Evolutionary conservation across 2,888 invertebrate genomes (phyloP).

Genomic region (Diploptera punctata): DNA sequence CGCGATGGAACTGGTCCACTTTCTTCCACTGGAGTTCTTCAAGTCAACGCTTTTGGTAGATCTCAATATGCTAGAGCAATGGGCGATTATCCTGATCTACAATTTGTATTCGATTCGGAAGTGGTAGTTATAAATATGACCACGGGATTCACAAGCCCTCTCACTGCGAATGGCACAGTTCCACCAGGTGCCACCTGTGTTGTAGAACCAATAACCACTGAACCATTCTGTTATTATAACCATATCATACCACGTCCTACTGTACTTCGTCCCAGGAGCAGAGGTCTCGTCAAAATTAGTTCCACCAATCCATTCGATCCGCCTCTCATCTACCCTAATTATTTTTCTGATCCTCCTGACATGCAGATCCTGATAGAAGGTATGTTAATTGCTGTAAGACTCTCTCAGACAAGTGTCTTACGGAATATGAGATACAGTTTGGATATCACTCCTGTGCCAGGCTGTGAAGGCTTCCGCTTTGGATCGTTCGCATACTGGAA

Average conservation of each 20-base stretch:
- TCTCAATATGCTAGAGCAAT: conserved; percentile 32
- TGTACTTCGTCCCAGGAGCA: conserved; percentile 67
- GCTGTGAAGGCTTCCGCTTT: conserved; percentile 63
- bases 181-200: conserved; percentile 9
- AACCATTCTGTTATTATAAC: conserved; percentile 44
- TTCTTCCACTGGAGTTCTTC: conserved; percentile 53
- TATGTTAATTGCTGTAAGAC: conserved; percentile 48
- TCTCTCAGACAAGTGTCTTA: conserved; percentile 47
- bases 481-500: conserved; percentile 72
- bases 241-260: conserved; percentile 63
- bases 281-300: conserved; percentile 68
- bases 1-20: conserved; percentile 53
- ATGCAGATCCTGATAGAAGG: conserved; percentile 54
- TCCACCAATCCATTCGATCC: conserved; percentile 74
- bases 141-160: conserved; percentile 20
- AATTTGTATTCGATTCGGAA: conserved; percentile 40
- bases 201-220: conserved; percentile 37
- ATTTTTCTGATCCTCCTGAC: conserved; percentile 61
- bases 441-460: conserved; percentile 51
- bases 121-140: conserved; percentile 18
- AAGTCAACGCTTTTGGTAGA: conserved; percentile 36
- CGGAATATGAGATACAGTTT: conserved; percentile 47
- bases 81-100: conserved; percentile 41
- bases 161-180: not conserved
- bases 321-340: conserved; percentile 76